These are phyloP conservation scores for Gryllus longicercus DNA, from an alignment of 2,888 invertebrate genomes.

Conservation along the genomic window DNA sequence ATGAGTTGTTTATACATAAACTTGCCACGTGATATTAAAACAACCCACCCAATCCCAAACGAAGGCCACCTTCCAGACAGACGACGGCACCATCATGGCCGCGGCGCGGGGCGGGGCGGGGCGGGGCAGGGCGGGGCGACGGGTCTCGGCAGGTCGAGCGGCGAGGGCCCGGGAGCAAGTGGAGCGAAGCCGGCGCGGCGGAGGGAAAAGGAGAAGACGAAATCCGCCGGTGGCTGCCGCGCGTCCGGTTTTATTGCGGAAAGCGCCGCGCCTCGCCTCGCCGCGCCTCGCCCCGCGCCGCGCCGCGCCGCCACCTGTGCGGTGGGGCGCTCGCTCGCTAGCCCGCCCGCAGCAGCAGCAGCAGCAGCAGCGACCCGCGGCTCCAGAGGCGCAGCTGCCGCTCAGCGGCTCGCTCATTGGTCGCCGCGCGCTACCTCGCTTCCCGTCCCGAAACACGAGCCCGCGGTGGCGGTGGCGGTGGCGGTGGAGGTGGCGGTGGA, in stretches of 20 bases:
- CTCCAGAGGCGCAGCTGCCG: neutral
- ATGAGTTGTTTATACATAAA: no score
- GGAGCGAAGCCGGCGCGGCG: neutral
- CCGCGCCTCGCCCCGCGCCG: neutral
- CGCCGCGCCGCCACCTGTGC: neutral
- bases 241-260: conserved; percentile 17
- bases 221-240: neutral
- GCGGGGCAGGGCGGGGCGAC: no score
- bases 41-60: no score
- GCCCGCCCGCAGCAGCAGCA: neutral
- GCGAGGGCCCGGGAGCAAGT: neutral
- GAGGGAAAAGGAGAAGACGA: neutral
- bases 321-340: neutral
- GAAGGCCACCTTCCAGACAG: no score
- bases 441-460: neutral
- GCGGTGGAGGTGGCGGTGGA: no score
- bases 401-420: neutral
- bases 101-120: no score
- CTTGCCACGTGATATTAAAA: no score
- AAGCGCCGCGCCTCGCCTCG: neutral
- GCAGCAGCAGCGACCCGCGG: neutral
- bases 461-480: no score
- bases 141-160: no score
- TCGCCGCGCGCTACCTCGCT: neutral
- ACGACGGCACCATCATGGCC: no score